Base-by-base conservation (phyloP, 2,113 vertebrate genomes). In the Pandion haliaetus region DNA sequence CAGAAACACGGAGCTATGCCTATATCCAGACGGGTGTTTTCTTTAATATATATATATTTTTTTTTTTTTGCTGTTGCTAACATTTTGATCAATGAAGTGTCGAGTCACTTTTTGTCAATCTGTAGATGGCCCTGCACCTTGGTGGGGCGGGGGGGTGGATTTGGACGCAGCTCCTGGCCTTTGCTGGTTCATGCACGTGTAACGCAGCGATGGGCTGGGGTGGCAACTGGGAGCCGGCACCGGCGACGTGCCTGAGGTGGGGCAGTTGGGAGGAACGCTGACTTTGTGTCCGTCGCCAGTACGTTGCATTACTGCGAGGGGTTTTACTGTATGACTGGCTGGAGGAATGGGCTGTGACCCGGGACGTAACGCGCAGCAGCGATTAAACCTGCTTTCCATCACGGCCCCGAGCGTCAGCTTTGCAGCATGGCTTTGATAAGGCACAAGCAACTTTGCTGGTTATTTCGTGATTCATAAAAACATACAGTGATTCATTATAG, bases 381-480 rank as follows among this genome's bases (percentile, higher is more conserved):
- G 28, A 25, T 42, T 36, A 44, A 74, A 76, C 70, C 57, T 28
- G 44, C 31, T 71, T 38, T 32, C 81, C 31, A 0, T 69, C 82
- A 8, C 12, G 8, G 31, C 2, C 3, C 44, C 6, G 2, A n/a
- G 80, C 4, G 29, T 28, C 76, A 7, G 71, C 76, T 82, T 32
- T 44, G 62, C 72, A 44, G 47, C 59, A 2, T 1, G 28, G 57
- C 66, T 83, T 76, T 57, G 59, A 36, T 72, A 26, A 63, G 86
- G 82, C 73, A 67, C 9, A 3, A 66, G 55, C 55, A 42, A 82
- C 86, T 92, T 85, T 82, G 82, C 89, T 58, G 73, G 24, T 72
- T 73, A 26, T 84, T 92, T 70, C 42, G 66, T 90, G 82, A 88
- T 94, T 88, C 95, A 86, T 57, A 86, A 95, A 96, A 95, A 40